These are phyloP conservation scores for Hirtodrosophila confusa DNA, from an alignment of 2,888 invertebrate species.

Conservation along the genomic window DNA sequence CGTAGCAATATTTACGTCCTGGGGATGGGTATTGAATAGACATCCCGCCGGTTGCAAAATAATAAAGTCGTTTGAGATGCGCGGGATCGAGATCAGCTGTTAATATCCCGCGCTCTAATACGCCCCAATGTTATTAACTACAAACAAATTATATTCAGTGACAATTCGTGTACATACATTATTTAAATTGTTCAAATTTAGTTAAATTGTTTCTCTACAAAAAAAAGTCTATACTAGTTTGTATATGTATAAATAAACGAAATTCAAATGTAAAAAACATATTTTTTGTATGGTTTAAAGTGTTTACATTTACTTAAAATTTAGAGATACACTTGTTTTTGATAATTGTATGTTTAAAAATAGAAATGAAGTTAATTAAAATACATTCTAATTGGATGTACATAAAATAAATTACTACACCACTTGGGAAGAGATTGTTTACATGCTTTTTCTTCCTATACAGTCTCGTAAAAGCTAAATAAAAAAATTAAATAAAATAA, in stretches of 20 bases:
- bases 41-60: too few species aligned
- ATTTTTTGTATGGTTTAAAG: slow-evolving; percentile 44
- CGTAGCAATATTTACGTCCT: slow-evolving; percentile 9
- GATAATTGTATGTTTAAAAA: slow-evolving; percentile 42
- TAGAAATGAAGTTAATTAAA: slow-evolving; percentile 53
- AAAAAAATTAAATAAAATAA: slow-evolving; percentile 28
- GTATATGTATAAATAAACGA: slow-evolving; percentile 39
- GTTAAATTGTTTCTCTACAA: slow-evolving; percentile 44
- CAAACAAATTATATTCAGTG: slow-evolving; percentile 22
- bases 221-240: slow-evolving; percentile 11
- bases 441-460: slow-evolving; percentile 35
- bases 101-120: background rate
- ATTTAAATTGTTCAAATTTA: slow-evolving; percentile 49
- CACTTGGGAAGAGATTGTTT: slow-evolving; percentile 45
- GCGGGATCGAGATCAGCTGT: too few species aligned
- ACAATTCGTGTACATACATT: slow-evolving; percentile 16
- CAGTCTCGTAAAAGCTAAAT: slow-evolving; percentile 43
- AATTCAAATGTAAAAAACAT: slow-evolving; percentile 38
- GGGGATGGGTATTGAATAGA: too few species aligned
- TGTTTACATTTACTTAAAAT: slow-evolving; percentile 56
- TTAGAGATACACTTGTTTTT: slow-evolving; percentile 53
- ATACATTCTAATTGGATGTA: slow-evolving; percentile 52
- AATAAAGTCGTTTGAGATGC: too few species aligned
- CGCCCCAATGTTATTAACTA: slow-evolving; percentile 7
- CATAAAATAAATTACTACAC: slow-evolving; percentile 57